A percentile compares a stretch with the other conserved stretches of the same genome.
These are phyloP conservation scores for Clarias macrocephalus DNA, from an alignment of 2,113 vertebrate genomes.

Conservation along the genomic window DNA sequence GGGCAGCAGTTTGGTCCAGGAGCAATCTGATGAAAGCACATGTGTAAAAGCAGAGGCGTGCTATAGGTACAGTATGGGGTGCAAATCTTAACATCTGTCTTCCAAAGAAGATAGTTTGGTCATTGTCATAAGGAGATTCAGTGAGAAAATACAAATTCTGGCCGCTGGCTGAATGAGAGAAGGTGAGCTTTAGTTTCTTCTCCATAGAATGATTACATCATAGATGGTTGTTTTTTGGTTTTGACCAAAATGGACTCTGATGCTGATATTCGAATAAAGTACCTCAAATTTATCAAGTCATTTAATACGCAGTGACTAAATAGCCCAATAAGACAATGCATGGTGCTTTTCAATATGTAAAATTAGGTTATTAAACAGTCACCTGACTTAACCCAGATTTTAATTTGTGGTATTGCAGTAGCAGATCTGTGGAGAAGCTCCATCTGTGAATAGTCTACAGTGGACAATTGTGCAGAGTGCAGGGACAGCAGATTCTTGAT, in stretches of 20 bases:
- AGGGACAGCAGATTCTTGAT: not conserved
- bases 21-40: not conserved
- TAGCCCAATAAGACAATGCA: not conserved
- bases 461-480: not conserved
- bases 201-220: not conserved
- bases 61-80: not conserved
- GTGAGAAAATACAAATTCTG: not conserved
- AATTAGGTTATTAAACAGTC: not conserved
- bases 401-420: not conserved
- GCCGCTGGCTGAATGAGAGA: not conserved
- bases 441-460: not conserved
- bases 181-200: not conserved
- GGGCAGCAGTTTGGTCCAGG: not conserved
- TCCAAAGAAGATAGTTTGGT: not conserved
- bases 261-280: not conserved
- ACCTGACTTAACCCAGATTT: not conserved
- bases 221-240: too few relatives aligned
- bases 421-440: not conserved
- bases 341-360: not conserved
- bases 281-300: not conserved
- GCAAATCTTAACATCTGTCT: not conserved
- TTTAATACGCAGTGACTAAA: not conserved
- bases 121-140: not conserved
- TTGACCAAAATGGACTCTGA: not conserved
- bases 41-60: not conserved